Conservation (phyloP, 1,140 invertebrate species). For the Zaprionus africanus region DNA sequence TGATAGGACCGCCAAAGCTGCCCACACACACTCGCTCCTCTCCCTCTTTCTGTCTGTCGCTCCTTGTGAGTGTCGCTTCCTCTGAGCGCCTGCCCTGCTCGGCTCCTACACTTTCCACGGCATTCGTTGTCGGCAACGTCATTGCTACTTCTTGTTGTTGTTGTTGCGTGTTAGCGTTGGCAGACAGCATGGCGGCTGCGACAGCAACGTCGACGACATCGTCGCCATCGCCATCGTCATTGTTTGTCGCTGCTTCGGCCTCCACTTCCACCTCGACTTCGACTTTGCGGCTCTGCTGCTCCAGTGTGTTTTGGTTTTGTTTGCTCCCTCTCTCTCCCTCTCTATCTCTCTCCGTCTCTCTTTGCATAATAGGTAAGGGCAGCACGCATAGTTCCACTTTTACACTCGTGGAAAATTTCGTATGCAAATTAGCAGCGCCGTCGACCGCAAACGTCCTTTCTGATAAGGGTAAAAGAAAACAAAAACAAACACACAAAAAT, state of each 20-base stretch:
- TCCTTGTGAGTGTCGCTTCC: slow-evolving; percentile 17
- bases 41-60: background rate
- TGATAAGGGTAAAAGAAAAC: slow-evolving; percentile 64
- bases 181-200: slow-evolving; percentile 75
- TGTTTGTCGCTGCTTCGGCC: slow-evolving; percentile 43
- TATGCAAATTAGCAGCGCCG: slow-evolving; percentile 55
- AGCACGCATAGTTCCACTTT: slow-evolving; percentile 30
- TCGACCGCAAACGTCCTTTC: slow-evolving; percentile 75
- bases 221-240: slow-evolving; percentile 28
- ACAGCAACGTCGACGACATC: slow-evolving; percentile 20
- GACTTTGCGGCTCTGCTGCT: slow-evolving; percentile 38
- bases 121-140: slow-evolving; percentile 57
- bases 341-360: background rate
- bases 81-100: slow-evolving; percentile 31
- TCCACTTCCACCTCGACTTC: slow-evolving; percentile 47
- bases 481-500: background rate
- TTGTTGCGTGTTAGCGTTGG: slow-evolving; percentile 78
- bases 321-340: slow-evolving; percentile 4
- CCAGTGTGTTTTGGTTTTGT: slow-evolving; percentile 54
- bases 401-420: slow-evolving; percentile 41
- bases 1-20: background rate
- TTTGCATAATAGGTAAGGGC: slow-evolving; percentile 58
- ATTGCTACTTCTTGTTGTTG: slow-evolving; percentile 50
- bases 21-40: background rate
- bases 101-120: slow-evolving; percentile 50